Conservation (phyloP, 2,888 invertebrate species). For the Lycia hirtaria region DNA sequence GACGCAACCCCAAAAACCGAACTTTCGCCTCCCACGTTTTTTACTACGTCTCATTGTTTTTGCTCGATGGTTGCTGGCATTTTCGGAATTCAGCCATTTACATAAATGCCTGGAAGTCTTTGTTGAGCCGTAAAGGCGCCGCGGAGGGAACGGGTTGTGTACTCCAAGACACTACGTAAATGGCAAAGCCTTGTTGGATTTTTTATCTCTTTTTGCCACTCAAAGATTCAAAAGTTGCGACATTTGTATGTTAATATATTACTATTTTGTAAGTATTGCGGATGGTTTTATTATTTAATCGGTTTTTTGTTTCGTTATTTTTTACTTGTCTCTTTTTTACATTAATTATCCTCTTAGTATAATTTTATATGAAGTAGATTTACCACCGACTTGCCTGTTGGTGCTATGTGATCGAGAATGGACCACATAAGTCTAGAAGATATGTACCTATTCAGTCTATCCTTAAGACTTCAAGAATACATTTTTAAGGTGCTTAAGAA, state of each 20-base stretch:
- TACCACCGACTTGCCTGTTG: too few species aligned
- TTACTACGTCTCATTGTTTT: conserved; percentile 72
- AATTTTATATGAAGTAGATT: too few species aligned
- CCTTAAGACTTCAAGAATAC: too few species aligned
- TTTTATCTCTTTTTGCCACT: conserved; percentile 58
- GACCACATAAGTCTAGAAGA: too few species aligned
- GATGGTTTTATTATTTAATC: conserved; percentile 38
- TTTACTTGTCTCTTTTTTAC: not conserved
- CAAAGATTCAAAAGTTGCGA: conserved; percentile 55
- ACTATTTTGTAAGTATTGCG: conserved; percentile 36
- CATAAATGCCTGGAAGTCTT: conserved; percentile 79
- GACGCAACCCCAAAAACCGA: conserved; percentile 70
- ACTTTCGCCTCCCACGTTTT: conserved; percentile 75
- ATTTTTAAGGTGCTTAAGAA: too few species aligned
- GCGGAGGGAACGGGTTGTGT: conserved; percentile 56
- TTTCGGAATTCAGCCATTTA: conserved; percentile 82
- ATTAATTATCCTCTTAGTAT: too few species aligned
- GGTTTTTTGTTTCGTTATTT: not conserved
- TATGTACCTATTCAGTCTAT: too few species aligned
- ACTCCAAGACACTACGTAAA: conserved; percentile 52
- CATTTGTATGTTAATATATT: conserved; percentile 52
- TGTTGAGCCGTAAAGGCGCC: conserved; percentile 81
- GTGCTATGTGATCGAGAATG: too few species aligned
- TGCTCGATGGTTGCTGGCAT: conserved; percentile 68
- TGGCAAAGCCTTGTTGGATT: conserved; percentile 52